Base-by-base conservation (phyloP, 2,888 invertebrate genomes). In the Tillus elongatus region DNA sequence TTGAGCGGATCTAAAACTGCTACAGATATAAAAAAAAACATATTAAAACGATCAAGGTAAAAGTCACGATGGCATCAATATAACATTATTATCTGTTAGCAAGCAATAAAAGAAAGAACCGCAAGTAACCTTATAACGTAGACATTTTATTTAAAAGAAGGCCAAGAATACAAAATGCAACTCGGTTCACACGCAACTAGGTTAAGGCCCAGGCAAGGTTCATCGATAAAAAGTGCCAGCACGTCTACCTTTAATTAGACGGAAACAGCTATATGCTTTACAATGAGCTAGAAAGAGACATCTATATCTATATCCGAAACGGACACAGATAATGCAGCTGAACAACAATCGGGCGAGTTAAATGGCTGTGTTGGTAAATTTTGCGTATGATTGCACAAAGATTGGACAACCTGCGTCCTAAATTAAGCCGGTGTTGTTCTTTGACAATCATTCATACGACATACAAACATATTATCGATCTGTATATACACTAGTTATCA, bases 141-240 rank as follows among this genome's bases (percentile, higher is more conserved):
- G 45, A 43, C 46, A 37, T 45, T 50, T 51, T 49, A 40, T 40
- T 38, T 36, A 42, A 59, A 61, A 60, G 60, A 61, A 63, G 61
- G 61, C 60, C 60, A 60, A 60, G 61, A 58, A 58, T 61, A 59
- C 56, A 50, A 58, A 60, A 60, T 60, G 60, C 60, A 60, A 57
- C 53, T 58, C 55, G 49, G 58, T 63, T 61, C 62, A 52, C 58
- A 58, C 56, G 58, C 58, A 64, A 63, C 58, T 64, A 53, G 64
- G 64, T 64, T 62, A 64, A 64, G 64, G 64, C 62, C 56, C 49
- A 49, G 42, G 49, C 59, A 58, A 58, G 61, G 60, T 56, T 61
- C 59, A 58, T 56, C 51, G 53, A 52, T 54, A 56, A 53, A 52
- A 52, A 52, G 41, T 54, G 49, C 43, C 53, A 41, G 53, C 56